Conservation (phyloP, 2,113 vertebrate species). For the Sakesphorus luctuosus region DNA sequence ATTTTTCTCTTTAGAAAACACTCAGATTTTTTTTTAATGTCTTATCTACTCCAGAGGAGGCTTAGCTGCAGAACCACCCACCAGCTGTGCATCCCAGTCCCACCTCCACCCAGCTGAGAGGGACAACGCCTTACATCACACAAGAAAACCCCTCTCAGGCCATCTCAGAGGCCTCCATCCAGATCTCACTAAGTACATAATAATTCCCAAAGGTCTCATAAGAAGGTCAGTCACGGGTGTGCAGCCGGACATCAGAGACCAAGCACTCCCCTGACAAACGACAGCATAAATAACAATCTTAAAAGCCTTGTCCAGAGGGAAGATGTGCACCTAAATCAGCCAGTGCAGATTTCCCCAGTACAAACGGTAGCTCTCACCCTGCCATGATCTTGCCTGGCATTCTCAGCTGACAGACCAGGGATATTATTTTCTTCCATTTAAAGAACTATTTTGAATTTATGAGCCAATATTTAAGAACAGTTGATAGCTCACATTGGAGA, state of each 20-base stretch:
- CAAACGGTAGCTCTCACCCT: background rate
- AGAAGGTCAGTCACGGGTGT: background rate
- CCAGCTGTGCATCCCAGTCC: background rate
- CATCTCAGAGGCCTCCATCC: background rate
- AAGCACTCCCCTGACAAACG: background rate
- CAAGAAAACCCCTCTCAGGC: background rate
- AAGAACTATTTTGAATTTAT: background rate
- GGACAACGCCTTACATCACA: background rate
- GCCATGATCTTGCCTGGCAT: background rate
- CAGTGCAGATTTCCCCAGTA: background rate
- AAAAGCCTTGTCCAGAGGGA: background rate
- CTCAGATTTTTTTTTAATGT: background rate
- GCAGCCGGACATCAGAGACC: background rate
- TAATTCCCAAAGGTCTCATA: background rate
- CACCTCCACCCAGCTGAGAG: background rate
- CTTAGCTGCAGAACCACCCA: background rate
- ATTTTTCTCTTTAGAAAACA: background rate
- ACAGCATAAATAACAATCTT: background rate
- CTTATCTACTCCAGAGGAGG: background rate
- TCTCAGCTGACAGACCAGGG: background rate
- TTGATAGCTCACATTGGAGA: background rate
- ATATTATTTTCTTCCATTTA: background rate
- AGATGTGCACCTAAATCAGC: background rate
- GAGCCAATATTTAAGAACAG: constrained; percentile 9
- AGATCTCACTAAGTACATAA: background rate